These are phyloP conservation scores for Endomychus coccineus DNA, from an alignment of 2,888 invertebrate species.

Conservation along the genomic window DNA sequence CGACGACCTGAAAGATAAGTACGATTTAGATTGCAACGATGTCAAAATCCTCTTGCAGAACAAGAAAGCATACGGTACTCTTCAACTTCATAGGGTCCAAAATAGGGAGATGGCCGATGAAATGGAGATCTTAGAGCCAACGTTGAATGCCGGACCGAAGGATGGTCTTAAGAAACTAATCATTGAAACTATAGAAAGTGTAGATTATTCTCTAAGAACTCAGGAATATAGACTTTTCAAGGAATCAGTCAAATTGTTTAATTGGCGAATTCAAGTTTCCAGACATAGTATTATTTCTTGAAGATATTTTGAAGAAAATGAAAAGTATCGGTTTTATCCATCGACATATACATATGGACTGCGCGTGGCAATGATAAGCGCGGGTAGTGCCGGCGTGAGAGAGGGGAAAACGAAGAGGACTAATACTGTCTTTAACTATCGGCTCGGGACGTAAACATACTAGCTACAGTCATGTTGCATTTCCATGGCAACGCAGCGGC, in stretches of 20 bases:
- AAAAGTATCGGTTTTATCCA: no score
- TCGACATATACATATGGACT: no score
- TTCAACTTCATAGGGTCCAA: conserved; percentile 68
- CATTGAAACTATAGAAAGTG: conserved; percentile 35
- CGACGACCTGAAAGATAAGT: conserved; percentile 74
- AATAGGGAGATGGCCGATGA: conserved; percentile 54
- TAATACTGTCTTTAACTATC: no score
- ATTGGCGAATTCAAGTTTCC: conserved; percentile 58
- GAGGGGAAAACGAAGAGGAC: no score
- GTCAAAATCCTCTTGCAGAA: conserved; percentile 63
- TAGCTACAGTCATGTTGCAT: no score
- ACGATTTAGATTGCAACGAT: conserved; percentile 59
- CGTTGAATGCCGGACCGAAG: conserved; percentile 28
- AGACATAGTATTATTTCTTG: conserved; percentile 45
- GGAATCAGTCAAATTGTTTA: conserved; percentile 48
- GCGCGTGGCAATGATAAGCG: no score
- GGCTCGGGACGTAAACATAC: no score
- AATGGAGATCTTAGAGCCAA: conserved; percentile 28
- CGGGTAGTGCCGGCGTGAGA: no score
- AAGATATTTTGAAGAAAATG: no score
- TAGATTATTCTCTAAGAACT: conserved; percentile 36
- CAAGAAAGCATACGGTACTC: conserved; percentile 63
- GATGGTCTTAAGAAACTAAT: conserved; percentile 29
- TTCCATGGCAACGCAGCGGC: no score
- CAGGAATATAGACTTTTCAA: conserved; percentile 54